phyloP scores from a whole-genome alignment of 2,113 vertebrate species.

The Ciconia stormi region DNA sequence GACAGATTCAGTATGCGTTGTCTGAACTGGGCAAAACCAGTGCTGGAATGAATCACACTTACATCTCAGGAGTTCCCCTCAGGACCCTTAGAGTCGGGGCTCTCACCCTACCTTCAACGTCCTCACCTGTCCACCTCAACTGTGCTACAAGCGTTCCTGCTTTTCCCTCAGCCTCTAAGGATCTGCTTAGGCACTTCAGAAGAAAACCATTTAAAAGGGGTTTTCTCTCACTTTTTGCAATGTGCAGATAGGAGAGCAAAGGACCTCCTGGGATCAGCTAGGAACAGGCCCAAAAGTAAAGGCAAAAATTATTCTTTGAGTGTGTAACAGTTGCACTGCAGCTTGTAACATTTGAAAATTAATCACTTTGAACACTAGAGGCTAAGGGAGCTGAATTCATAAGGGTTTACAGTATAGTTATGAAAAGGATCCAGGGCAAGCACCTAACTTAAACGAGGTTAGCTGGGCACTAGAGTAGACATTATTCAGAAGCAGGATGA shows the following conservation, averaged over 20 bases:
- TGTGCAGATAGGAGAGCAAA: background rate
- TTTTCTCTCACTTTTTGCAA: background rate
- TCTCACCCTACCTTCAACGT: background rate
- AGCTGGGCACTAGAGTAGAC: background rate
- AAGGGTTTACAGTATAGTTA: background rate
- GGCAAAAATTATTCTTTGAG: background rate
- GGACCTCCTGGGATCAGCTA: background rate
- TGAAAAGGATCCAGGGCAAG: background rate
- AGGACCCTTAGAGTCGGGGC: background rate
- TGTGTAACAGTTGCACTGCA: background rate
- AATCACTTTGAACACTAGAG: background rate
- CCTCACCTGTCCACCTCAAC: background rate
- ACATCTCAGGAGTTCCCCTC: background rate
- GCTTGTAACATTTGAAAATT: background rate
- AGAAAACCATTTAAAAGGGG: background rate
- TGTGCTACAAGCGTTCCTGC: background rate
- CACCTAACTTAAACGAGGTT: background rate
- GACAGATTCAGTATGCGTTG: background rate
- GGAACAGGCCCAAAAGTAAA: background rate
- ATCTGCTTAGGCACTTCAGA: background rate
- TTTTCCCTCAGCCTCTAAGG: background rate
- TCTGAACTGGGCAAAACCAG: background rate
- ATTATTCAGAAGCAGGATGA: background rate
- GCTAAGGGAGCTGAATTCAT: background rate
- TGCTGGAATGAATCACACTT: background rate